Evolutionary conservation across 2,797 vertebrate species (phyloP), one percentile per base, ranked within the genome.

Genomic region (Sebastolobus altivelis): DNA sequence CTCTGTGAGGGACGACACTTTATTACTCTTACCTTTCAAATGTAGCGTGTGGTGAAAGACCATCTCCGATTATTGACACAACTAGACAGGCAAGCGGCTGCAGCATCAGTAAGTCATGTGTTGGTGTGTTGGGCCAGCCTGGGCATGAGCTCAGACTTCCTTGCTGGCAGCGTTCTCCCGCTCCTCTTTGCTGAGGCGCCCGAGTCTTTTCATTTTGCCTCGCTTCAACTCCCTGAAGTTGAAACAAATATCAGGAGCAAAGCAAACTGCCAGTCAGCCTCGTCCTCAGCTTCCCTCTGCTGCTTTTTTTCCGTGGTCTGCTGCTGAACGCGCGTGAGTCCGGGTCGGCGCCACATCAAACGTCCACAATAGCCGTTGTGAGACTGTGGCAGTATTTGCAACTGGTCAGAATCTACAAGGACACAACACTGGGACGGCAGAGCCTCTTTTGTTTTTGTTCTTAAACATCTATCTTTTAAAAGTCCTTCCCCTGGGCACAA

Each of bases 191-290:
- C n/a, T 8, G 35, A 33, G 55, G 25, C 6, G 12, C 46, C 43
- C 6, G 8, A 13, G 14, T 59, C n/a, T 59, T 69, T 72, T 63
- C 43, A 35, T 3, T 52, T 74, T 18, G 22, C 2, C 38, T 43
- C n/a, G 33, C 65, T 61, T 43, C 49, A 8, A 8, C 59, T 54
- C 69, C 56, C 63, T 58, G 55, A 75, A 67, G 58, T 58, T 35
- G 5, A 69, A 84, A 72, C 73, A 62, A 71, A 78, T 43, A 70
- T 52, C 29, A 33, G 43, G 22, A 68, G 7, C 80, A 74, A 79
- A 87, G 69, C 56, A 49, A 20, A 2, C 74, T 79, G 74, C 75
- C 82, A 68, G 67, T 79, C 73, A 59, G 6, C 33, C 38, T 77
- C 40, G 4, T 67, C 58, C 49, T n/a, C 37, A 12, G 68, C 68